A percentile compares a stretch with the other conserved stretches of the same genome.
These are phyloP conservation scores for Mesocentrotus franciscanus DNA, from an alignment of 53 echinoderm and acorn worm genomes.

Conservation along the genomic window DNA sequence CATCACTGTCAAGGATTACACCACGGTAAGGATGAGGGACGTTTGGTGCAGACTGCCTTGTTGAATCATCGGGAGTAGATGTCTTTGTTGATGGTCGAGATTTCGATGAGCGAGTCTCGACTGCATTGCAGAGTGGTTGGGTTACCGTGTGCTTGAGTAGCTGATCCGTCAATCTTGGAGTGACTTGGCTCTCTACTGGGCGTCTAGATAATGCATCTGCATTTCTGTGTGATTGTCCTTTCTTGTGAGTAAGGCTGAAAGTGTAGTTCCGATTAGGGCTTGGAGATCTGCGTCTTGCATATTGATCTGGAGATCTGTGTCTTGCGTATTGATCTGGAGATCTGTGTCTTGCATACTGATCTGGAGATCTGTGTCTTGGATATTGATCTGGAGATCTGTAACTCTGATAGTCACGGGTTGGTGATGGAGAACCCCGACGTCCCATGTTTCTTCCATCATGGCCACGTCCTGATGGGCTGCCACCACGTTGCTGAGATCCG, in stretches of 20 bases:
- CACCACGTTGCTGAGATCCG: conserved; percentile 28
- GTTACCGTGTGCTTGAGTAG: neutral
- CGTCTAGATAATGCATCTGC: neutral
- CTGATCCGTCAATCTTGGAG: no score
- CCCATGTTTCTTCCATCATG: neutral
- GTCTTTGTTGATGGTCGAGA: no score
- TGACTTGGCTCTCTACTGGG: neutral
- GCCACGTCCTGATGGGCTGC: neutral
- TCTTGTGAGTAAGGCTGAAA: neutral
- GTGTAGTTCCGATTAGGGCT: conserved; percentile 12
- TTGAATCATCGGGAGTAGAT: neutral
- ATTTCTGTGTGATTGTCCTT: conserved; percentile 10
- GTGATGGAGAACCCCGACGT: neutral
- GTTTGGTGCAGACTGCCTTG: no score
- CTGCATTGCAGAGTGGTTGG: no score
- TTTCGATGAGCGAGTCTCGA: no score
- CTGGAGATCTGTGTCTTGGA: neutral
- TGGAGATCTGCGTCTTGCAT: neutral
- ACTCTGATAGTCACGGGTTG: neutral
- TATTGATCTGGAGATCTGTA: no score
- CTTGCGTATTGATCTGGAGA: no score
- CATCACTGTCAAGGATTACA: no score
- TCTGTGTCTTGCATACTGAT: no score
- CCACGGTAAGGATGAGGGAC: no score
- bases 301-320: no score